Evolutionary conservation across 2,888 invertebrate genomes (phyloP).

Genomic region (Gari tellinella): DNA sequence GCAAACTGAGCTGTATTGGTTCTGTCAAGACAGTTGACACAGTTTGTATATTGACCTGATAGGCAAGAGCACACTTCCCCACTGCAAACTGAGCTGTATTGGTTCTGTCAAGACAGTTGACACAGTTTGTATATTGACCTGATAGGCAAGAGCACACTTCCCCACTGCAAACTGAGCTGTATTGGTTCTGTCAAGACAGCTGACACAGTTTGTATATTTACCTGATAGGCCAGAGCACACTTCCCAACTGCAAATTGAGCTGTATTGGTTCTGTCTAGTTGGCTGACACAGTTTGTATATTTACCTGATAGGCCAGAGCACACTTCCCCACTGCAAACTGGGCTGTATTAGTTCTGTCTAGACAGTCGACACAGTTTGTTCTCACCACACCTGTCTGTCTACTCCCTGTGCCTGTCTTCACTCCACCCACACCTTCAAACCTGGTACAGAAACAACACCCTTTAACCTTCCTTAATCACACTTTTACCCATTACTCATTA

Average conservation of each 20-base stretch:
- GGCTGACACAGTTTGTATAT: slow-evolving; percentile 98
- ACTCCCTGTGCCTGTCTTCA: slow-evolving; percentile 66
- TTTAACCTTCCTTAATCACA: no score
- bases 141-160: slow-evolving; percentile 92
- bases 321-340: slow-evolving; percentile 98
- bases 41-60: slow-evolving; percentile 96
- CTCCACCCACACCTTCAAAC: slow-evolving; percentile 69
- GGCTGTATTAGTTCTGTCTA: slow-evolving; percentile 99
- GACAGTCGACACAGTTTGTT: slow-evolving; percentile 99
- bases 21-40: slow-evolving; percentile 99
- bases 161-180: slow-evolving; percentile 99
- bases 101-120: slow-evolving; percentile 98
- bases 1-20: slow-evolving; percentile 99
- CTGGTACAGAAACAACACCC: slow-evolving; percentile 42
- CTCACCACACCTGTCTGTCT: slow-evolving; percentile 87
- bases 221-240: slow-evolving; percentile 92
- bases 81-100: slow-evolving; percentile 99
- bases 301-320: slow-evolving; percentile 91
- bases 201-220: slow-evolving; percentile 99
- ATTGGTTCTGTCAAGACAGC: slow-evolving; percentile 99
- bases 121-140: slow-evolving; percentile 98
- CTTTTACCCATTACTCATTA: no score
- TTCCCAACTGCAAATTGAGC: slow-evolving; percentile 99
- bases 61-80: slow-evolving; percentile 93
- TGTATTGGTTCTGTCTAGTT: slow-evolving; percentile 98